Percentiles rank a stretch among this genome's conserved stretches.
These are phyloP conservation scores for Dione vanillae DNA, from an alignment of 2,888 invertebrate genomes.

Conservation along the genomic window DNA sequence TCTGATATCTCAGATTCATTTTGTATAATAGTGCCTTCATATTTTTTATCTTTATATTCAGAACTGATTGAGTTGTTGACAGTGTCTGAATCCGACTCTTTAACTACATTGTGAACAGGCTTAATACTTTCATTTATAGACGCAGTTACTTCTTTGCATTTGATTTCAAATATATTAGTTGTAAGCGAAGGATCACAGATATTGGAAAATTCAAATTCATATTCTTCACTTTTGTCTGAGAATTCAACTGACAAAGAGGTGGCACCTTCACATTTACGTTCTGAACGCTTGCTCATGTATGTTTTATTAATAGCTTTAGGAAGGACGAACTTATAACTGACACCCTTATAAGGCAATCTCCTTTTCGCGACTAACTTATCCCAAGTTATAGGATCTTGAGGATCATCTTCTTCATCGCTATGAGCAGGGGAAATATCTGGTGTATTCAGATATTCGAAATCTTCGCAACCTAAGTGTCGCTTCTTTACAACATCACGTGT, in stretches of 20 bases:
- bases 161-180: not conserved
- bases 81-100: not conserved
- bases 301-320: not conserved
- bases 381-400: not conserved
- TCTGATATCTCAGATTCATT: not conserved
- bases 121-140: not conserved
- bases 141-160: not conserved
- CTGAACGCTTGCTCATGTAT: not conserved
- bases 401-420: slow-evolving; percentile 16
- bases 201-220: slow-evolving; percentile 22
- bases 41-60: not conserved
- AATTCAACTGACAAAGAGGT: not conserved
- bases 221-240: slow-evolving; percentile 9
- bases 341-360: slow-evolving; percentile 1
- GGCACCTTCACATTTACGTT: not conserved
- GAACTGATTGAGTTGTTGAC: not conserved
- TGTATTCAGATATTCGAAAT: slow-evolving; percentile 11
- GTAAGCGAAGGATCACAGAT: not conserved
- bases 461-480: not conserved
- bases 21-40: not conserved
- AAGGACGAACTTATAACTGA: slow-evolving; percentile 8
- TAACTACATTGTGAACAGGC: not conserved
- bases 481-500: not conserved
- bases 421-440: slow-evolving; percentile 19
- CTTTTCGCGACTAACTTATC: not conserved